Evolutionary conservation across 2,113 vertebrate species (phyloP).

Genomic region (Lepidothrix coronata): DNA sequence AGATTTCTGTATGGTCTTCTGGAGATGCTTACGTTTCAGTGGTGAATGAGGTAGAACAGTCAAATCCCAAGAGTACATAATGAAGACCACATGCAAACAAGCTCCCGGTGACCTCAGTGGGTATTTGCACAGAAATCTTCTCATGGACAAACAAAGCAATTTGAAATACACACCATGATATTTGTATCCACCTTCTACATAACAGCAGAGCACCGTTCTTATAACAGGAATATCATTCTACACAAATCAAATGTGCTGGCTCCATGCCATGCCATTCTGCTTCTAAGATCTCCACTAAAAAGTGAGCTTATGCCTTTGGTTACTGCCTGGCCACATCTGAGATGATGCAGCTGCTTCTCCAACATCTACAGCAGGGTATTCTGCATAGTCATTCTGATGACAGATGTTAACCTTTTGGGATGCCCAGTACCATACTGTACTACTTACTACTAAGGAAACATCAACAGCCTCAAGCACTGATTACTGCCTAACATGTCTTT

Average conservation of each 20-base stretch:
- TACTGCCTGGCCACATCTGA: background rate
- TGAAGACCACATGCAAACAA: background rate
- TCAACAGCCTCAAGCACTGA: background rate
- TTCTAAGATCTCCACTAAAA: background rate
- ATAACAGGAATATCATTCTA: background rate
- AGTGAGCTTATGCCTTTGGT: background rate
- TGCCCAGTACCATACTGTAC: background rate
- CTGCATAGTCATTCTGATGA: background rate
- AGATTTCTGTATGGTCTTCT: background rate
- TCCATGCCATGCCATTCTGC: background rate
- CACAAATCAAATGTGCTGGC: background rate
- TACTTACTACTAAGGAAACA: background rate
- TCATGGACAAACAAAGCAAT: background rate
- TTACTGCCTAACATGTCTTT: conserved; percentile 10
- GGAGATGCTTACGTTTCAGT: background rate
- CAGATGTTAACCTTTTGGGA: background rate
- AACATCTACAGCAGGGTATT: background rate
- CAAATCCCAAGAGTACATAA: background rate
- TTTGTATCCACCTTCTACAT: background rate
- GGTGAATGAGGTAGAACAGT: background rate
- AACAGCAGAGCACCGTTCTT: background rate
- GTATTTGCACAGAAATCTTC: background rate
- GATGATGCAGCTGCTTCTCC: background rate
- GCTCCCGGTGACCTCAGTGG: background rate
- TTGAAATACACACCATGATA: background rate